A percentile compares a stretch with the other conserved stretches of the same genome.
These are phyloP conservation scores for Sebastes melanostomus DNA, from an alignment of 2,797 vertebrate species.

Conservation along the genomic window DNA sequence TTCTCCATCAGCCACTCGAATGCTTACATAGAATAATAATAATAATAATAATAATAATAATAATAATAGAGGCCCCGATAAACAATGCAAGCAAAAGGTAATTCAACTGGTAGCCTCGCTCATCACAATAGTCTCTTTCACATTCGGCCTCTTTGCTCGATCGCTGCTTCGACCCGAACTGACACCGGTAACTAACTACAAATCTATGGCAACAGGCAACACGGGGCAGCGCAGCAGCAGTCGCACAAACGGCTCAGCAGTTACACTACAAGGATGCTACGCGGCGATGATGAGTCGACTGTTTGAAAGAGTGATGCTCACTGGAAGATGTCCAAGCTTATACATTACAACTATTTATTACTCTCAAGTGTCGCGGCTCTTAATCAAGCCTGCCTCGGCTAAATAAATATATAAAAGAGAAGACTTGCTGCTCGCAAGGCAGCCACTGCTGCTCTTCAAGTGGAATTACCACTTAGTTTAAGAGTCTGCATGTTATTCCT, in stretches of 20 bases:
- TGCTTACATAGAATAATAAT: too few species aligned
- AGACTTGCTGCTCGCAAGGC: constrained; percentile 23
- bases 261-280: constrained; percentile 14
- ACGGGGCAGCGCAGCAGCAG: background rate
- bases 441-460: constrained; percentile 7
- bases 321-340: constrained; percentile 61
- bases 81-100: background rate
- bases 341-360: constrained; percentile 66
- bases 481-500: constrained; percentile 21
- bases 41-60: too few species aligned
- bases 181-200: background rate
- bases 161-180: background rate
- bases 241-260: background rate
- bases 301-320: constrained; percentile 47
- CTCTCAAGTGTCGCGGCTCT: constrained; percentile 50
- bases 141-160: background rate
- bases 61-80: background rate
- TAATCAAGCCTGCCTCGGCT: constrained; percentile 56
- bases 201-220: constrained; percentile 22
- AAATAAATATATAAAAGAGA: constrained; percentile 60
- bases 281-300: constrained; percentile 27
- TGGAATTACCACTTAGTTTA: constrained; percentile 25
- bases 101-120: background rate
- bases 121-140: background rate
- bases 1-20: background rate